Base-by-base conservation (phyloP, 2,888 invertebrate genomes). In the Leptinotarsa rubiginosa region DNA sequence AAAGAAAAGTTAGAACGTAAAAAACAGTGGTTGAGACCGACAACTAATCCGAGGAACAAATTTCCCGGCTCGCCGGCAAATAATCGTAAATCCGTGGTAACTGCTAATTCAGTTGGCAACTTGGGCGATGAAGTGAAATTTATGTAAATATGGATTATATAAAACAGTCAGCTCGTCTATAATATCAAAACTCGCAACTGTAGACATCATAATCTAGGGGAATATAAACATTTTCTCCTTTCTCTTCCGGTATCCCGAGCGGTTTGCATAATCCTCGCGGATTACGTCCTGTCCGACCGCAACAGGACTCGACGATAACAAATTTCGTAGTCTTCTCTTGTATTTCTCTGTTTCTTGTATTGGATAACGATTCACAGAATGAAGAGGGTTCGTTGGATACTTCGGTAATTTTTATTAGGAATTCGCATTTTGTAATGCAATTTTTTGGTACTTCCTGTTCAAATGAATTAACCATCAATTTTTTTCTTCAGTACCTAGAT, bases 71-170 rank as follows among this genome's bases (percentile, higher is more conserved):
- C 56, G 4, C 41, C 62, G 47, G 69, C 71, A 73, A 75, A 77
- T 75, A 73, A 72, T 71, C 72, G 74, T 74, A 78, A 76, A 79
- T 81, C 80, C 77, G 73, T 69, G 77, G 76, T 78, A 80, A 80
- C 76, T 81, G 77, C 72, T 77, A 77, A 77, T 77, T 75, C 75
- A 56, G 75, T 73, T 72, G 77, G 78, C 77, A 80, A 79, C 77
- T 81, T 78, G 80, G 70, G 80, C 77, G 81, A 81, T 81, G 79
- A 80, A 81, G 82, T 80, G 83, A 83, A 84, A 83, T 84, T 84
- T 85, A 85, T 85, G 85, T 84, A 85, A 85, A 85, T 85, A 81
- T 76, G 83, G 85, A 84, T 84, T 85, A 84, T 82, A 85, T 84
- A 84, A 83, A 82, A 82, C 82, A 76, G 78, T 77, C 82, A 75